phyloP scores from a whole-genome alignment of 2,797 vertebrate genomes.

The Mus minutoides region DNA sequence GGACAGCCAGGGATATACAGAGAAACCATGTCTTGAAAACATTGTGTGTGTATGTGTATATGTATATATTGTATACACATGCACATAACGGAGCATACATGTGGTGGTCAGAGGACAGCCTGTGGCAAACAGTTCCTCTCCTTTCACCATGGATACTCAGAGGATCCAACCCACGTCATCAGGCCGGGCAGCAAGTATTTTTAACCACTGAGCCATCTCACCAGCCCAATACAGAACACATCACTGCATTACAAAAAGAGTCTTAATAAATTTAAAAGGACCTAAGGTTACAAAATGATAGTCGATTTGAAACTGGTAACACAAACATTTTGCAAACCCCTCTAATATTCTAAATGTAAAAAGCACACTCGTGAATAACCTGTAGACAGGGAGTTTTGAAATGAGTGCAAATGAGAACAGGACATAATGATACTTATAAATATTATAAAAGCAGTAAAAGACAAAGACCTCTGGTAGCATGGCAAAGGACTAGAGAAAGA shows the following conservation, averaged over 20 bases:
- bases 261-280: background rate
- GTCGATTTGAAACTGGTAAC: background rate
- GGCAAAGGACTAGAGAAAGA: background rate
- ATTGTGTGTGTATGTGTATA: no score
- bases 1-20: background rate
- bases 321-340: background rate
- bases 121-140: background rate
- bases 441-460: background rate
- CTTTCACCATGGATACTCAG: background rate
- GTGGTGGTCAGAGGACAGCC: background rate
- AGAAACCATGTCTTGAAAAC: background rate
- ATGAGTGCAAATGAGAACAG: background rate
- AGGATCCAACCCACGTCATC: background rate
- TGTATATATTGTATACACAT: background rate
- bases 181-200: background rate
- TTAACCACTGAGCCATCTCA: background rate
- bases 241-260: background rate
- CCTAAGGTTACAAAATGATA: background rate
- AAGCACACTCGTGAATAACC: background rate
- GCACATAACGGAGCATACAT: background rate
- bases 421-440: background rate
- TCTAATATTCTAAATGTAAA: slow-evolving; percentile 3
- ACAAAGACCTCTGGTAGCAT: background rate
- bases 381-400: background rate
- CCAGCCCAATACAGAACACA: background rate